phyloP scores from a whole-genome alignment of 2,113 vertebrate genomes.

The Hassar affinis region DNA sequence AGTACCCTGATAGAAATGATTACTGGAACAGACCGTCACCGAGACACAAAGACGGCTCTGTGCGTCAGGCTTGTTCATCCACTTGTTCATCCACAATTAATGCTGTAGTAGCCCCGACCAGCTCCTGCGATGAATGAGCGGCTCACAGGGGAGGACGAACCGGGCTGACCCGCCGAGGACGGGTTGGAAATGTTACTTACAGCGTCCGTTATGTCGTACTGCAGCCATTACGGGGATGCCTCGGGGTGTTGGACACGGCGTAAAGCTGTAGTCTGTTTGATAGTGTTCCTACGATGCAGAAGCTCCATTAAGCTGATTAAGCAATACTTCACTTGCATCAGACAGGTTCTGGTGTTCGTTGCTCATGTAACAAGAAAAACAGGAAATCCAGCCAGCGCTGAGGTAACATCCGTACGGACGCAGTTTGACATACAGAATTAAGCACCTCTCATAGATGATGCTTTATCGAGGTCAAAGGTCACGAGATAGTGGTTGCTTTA shows the following conservation, averaged over 20 bases:
- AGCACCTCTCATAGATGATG: background rate
- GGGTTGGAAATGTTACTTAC: background rate
- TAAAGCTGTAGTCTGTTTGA: background rate
- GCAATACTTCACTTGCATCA: background rate
- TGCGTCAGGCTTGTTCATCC: background rate
- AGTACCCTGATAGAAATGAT: background rate
- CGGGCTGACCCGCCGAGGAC: background rate
- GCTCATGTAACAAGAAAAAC: background rate
- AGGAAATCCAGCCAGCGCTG: background rate
- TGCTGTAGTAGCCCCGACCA: background rate
- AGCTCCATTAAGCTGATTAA: background rate
- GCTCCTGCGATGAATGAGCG: background rate
- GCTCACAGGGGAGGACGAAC: background rate
- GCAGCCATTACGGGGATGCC: background rate
- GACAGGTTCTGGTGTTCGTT: background rate
- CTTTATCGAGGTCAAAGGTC: background rate
- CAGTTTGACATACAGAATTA: background rate
- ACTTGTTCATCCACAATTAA: background rate
- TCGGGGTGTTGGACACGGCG: background rate
- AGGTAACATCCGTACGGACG: background rate
- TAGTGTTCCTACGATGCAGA: background rate
- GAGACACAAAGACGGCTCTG: background rate
- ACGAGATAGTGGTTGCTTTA: background rate
- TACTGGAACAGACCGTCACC: background rate
- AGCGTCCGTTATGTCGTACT: background rate